These are phyloP conservation scores for Diprion similis DNA, from an alignment of 1,140 invertebrate genomes.

Conservation along the genomic window DNA sequence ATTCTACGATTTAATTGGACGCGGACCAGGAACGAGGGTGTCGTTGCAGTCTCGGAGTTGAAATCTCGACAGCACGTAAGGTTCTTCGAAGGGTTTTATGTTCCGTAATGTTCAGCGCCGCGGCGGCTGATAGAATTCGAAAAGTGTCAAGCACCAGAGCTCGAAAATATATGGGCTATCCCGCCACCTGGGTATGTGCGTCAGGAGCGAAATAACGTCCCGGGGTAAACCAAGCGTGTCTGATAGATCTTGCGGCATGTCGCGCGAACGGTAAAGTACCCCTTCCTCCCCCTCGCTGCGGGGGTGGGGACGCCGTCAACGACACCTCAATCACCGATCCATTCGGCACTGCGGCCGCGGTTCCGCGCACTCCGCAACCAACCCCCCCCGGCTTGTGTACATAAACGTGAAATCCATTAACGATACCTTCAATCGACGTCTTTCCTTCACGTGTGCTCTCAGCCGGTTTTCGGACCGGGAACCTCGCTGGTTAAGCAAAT, in stretches of 20 bases:
- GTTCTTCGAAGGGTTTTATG: too few species aligned
- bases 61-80: too few species aligned
- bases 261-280: neutral
- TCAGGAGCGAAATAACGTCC: neutral
- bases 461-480: neutral
- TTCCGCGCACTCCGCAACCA: neutral
- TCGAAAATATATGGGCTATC: too few species aligned
- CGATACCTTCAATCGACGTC: conserved; percentile 8
- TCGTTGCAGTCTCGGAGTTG: too few species aligned
- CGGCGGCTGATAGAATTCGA: too few species aligned
- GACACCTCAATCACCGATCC: conserved; percentile 3
- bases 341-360: neutral
- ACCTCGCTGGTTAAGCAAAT: neutral
- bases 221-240: neutral
- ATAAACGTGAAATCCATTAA: conserved; percentile 21
- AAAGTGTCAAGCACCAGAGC: too few species aligned
- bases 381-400: conserved; percentile 1
- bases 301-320: neutral
- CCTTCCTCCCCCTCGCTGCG: neutral
- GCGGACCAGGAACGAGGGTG: too few species aligned
- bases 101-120: too few species aligned
- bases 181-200: too few species aligned
- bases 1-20: too few species aligned
- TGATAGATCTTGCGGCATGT: neutral
- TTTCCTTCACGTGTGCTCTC: conserved; percentile 2